A percentile compares a stretch with the other conserved stretches of the same genome.
Evolutionary conservation across 2,888 invertebrate species (phyloP).

Genomic region (Xanthorhoe spadicearia): DNA sequence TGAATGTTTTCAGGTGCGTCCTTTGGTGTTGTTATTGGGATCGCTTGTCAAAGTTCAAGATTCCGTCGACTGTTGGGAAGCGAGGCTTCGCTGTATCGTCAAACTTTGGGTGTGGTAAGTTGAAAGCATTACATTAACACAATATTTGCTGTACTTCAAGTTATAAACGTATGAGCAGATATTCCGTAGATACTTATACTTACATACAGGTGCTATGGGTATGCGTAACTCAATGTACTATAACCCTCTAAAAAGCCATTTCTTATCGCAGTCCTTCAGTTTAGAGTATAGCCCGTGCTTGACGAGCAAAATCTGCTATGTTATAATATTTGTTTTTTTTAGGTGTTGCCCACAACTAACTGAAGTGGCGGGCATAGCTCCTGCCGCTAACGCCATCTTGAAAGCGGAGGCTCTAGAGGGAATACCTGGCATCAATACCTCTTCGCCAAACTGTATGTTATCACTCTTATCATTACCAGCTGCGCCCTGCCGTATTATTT

Average conservation of each 20-base stretch:
- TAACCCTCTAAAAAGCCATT: too few species aligned
- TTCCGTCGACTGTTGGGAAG: conserved; percentile 94
- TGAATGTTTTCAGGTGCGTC: conserved; percentile 86
- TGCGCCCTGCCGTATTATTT: too few species aligned
- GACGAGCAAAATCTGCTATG: too few species aligned
- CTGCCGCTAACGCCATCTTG: conserved; percentile 71
- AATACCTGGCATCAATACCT: conserved; percentile 75
- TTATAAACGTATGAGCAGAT: too few species aligned
- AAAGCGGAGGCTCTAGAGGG: conserved; percentile 71
- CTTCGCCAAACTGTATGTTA: conserved; percentile 82
- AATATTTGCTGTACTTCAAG: background rate
- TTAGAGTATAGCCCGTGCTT: too few species aligned
- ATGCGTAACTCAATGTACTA: too few species aligned
- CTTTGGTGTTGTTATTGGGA: conserved; percentile 94
- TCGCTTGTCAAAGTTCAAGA: conserved; percentile 96
- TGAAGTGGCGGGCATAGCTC: conserved; percentile 76
- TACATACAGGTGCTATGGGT: too few species aligned
- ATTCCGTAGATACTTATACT: too few species aligned
- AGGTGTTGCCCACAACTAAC: conserved; percentile 82
- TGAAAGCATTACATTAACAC: background rate
- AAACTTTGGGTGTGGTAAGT: conserved; percentile 89
- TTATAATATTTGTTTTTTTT: conserved; percentile 6
- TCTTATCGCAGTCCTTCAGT: too few species aligned
- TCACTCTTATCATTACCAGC: too few species aligned
- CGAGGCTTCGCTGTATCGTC: conserved; percentile 94